Evolutionary conservation across 2,888 invertebrate species (phyloP), one percentile per base, ranked within the genome.

Genomic region (Pseudoips prasinana): DNA sequence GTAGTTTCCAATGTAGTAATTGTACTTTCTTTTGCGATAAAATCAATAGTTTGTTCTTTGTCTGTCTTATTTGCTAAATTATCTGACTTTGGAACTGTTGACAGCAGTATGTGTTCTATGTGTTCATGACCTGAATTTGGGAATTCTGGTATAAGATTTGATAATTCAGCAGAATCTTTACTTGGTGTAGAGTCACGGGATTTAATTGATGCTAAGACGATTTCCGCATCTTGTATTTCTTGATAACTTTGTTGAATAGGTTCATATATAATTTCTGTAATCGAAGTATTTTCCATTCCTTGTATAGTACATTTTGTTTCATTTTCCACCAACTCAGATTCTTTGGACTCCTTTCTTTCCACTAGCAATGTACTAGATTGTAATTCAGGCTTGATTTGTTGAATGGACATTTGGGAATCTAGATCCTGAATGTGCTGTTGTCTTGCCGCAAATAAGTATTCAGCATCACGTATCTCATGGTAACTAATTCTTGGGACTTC

Each of bases 381-480:
- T n/a, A n/a, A n/a, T n/a, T n/a, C n/a, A n/a, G n/a, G n/a, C n/a
- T n/a, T n/a, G n/a, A n/a, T n/a, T n/a, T n/a, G n/a, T n/a, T n/a
- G n/a, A n/a, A n/a, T n/a, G n/a, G n/a, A n/a, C n/a, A n/a, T n/a
- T n/a, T n/a, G n/a, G n/a, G n/a, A n/a, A n/a, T n/a, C n/a, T n/a
- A n/a, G n/a, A n/a, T n/a, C n/a, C n/a, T n/a, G n/a, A n/a, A n/a
- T n/a, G n/a, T n/a, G n/a, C n/a, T n/a, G n/a, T 24, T 24, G 41
- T 22, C 44, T 42, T 18, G 28, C 22, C 1, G 64, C 76, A 19
- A 65, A 55, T 31, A 64, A 37, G n/a, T 17, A 26, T 57, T 80
- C 78, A 39, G 75, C 79, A 42, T 79, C 77, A 31, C 24, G 49
- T 11, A 77, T 25, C 36, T 79, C 77, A 14, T 70, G 55, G 44